Evolutionary conservation across 2,888 invertebrate genomes (phyloP), one percentile per base, ranked within the genome.

Genomic region (Brachypalpus laphriformis): DNA sequence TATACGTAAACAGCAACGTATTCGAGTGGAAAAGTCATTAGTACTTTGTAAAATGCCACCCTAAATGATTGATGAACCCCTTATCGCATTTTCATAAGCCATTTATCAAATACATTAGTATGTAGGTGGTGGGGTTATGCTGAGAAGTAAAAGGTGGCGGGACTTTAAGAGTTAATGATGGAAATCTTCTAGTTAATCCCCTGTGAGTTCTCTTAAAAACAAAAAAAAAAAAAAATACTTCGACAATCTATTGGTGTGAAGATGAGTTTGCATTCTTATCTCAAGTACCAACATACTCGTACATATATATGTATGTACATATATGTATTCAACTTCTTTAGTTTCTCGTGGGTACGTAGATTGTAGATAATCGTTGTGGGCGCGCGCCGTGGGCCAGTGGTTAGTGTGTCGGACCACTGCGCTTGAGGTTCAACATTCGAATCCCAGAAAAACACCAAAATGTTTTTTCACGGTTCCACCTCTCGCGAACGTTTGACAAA

Each of bases 41-140:
- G 81, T 81, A 70, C 75, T 74, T 75, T 70, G 81, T 56, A 70
- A 82, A 75, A 47, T 68, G 75, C 75, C 81, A 75, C 68, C 70
- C 45, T 82, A 82, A 82, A 75, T 82, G 81, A 82, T 82, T 82
- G 81, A 82, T 82, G 81, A 75, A 75, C 75, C 61, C 81, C 75
- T 82, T 82, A 82, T 82, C 75, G 81, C 49, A 75, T 82, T 82
- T 82, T 75, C 81, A 78, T 78, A 78, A 82, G 81, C 61, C 81
- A 75, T 75, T 82, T 82, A 82, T 82, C 75, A 68, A 82, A 31
- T 65, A 75, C 54, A 56, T 75, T 82, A 61, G n/a, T n/a, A n/a
- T n/a, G 51, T 34, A 51, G 37, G 47, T 37, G 9, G 25, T 25
- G 59, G 71, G 49, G 57, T 59, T 34, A 59, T 49, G 20, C 34